Conservation (phyloP, 2,888 invertebrate species). For the Schizotus pectinicornis region DNA sequence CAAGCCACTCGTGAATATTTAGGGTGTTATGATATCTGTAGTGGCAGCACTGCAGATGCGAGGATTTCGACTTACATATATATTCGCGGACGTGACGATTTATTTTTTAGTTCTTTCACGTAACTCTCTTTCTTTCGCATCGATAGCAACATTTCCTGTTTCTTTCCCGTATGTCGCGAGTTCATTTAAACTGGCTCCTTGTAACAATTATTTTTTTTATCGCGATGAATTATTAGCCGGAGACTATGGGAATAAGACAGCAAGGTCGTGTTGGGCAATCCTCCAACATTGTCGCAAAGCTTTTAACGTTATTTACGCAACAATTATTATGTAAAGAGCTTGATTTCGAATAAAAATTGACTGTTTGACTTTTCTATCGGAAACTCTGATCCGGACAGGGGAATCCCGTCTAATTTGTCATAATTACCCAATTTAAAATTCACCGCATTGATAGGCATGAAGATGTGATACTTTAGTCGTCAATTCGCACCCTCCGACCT, state of each 20-base stretch:
- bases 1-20: constrained; percentile 57
- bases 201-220: no score
- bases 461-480: constrained; percentile 41
- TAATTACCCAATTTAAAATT: constrained; percentile 28
- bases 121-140: not conserved
- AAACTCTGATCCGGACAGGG: not conserved
- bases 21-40: constrained; percentile 54
- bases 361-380: not conserved
- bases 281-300: no score
- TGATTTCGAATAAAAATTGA: not conserved
- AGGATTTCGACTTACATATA: constrained; percentile 43
- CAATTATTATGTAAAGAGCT: not conserved
- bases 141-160: not conserved
- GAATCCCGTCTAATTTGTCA: constrained; percentile 17
- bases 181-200: not conserved
- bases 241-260: not conserved
- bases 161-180: not conserved
- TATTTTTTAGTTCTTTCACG: constrained; percentile 34
- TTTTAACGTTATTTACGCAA: not conserved
- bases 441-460: constrained; percentile 44
- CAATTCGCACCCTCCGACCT: constrained; percentile 36
- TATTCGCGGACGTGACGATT: constrained; percentile 43
- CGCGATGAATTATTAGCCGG: no score
- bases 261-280: not conserved
- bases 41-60: constrained; percentile 46